phyloP scores from a whole-genome alignment of 1,140 invertebrate genomes.

The Drosophila lacertosa region DNA sequence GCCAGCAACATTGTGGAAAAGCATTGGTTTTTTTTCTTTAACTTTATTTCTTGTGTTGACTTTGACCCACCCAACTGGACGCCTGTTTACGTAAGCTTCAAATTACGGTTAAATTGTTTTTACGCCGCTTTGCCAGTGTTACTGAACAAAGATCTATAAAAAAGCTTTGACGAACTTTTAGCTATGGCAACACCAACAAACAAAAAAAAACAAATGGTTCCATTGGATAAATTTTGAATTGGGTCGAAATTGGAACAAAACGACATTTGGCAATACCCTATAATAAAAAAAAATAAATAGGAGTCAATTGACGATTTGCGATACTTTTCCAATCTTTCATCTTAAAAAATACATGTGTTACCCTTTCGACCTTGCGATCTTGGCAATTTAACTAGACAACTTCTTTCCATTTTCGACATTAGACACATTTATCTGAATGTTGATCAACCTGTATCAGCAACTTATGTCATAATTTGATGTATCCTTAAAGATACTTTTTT shows the following conservation, averaged over 20 bases:
- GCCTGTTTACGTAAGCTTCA: conserved; percentile 75
- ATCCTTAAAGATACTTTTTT: too few relatives aligned
- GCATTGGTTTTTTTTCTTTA: conserved; percentile 3
- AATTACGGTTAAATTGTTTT: conserved; percentile 82
- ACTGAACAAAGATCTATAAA: conserved; percentile 58
- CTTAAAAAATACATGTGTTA: too few relatives aligned
- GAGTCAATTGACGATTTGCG: too few relatives aligned
- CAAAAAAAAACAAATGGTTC: conserved; percentile 8
- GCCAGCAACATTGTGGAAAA: conserved; percentile 2
- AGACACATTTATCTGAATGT: too few relatives aligned
- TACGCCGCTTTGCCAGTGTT: conserved; percentile 51
- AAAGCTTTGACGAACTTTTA: conserved; percentile 52
- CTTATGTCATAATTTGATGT: too few relatives aligned
- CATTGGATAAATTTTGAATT: not conserved
- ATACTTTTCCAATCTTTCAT: too few relatives aligned
- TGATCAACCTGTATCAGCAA: too few relatives aligned
- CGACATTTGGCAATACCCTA: not conserved
- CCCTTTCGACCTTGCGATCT: too few relatives aligned
- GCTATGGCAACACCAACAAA: conserved; percentile 24
- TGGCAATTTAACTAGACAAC: too few relatives aligned
- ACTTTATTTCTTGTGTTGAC: conserved; percentile 15
- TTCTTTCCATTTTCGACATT: too few relatives aligned
- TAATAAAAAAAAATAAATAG: not conserved
- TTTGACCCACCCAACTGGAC: conserved; percentile 27
- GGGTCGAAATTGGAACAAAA: not conserved